Base-by-base conservation (phyloP, 1,140 invertebrate genomes). In the Notospermus geniculatus region DNA sequence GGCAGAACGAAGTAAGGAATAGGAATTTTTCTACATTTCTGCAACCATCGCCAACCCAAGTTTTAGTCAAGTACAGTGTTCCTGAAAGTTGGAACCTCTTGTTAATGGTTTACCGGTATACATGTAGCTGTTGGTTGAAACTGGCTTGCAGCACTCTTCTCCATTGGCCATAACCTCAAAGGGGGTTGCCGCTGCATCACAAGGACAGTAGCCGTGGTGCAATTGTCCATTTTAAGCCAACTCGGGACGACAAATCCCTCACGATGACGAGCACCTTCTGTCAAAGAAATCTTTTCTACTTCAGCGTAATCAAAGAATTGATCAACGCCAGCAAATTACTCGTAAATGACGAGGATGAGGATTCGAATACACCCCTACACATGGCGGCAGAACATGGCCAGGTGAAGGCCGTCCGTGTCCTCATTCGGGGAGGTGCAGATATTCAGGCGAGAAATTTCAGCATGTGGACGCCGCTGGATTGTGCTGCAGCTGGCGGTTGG, bases 311-410 rank as follows among this genome's bases (percentile, higher is more conserved):
- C 13, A 53, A 71, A 57, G 77, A 80, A 57, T 54, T 84, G n/a
- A 65, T 83, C 19, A 63, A 71, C n/a, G 45, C 68, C 4, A 73
- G 82, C 64, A 78, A 78, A 60, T 73, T 72, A 22, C 68, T 80
- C 22, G 72, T 83, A 2, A 80, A 77, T 67, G 75, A 82, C 63
- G 83, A 84, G 71, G 91, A 95, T 77, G 86, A 88, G 71, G 85
- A 84, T 55, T 91, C 90, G 0, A 82, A 84, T 69, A 84, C 83
- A n/a, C 72, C 83, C 1, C 70, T 84, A 1, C 83, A 84, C 62
- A 60, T 84, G 27, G 82, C 83, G 30, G 73, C 80, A 32, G 54
- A 79, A 41, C 60, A 64, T 62, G 83, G 83, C 2, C 79, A 83
- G 64, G 62, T 72, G 45, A 75, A 74, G 22, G 77, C 82, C 2